Evolutionary conservation across 2,888 invertebrate species (phyloP).

Genomic region (Bedellia somnulentella): DNA sequence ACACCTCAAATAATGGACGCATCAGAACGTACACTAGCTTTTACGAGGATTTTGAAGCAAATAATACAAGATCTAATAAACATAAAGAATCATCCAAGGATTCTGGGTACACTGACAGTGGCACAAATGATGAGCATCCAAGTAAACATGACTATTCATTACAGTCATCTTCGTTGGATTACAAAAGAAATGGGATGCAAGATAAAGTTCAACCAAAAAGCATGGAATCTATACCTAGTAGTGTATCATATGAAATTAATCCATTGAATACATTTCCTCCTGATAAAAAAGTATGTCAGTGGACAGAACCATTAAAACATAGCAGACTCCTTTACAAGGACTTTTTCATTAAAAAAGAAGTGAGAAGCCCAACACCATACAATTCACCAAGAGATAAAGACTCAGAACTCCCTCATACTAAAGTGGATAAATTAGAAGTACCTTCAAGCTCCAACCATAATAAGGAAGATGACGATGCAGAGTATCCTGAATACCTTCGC

Average conservation of each 20-base stretch:
- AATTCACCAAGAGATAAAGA: too few relatives aligned
- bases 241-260: constrained; percentile 22
- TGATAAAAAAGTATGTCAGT: constrained; percentile 21
- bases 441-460: too few relatives aligned
- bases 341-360: constrained; percentile 45
- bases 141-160: constrained; percentile 29
- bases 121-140: constrained; percentile 30
- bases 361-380: constrained; percentile 36
- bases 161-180: too few relatives aligned
- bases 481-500: constrained; percentile 44
- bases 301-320: constrained; percentile 40
- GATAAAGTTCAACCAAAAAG: constrained; percentile 35
- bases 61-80: too few relatives aligned
- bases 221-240: constrained; percentile 28
- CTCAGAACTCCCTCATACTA: too few relatives aligned
- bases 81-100: constrained; percentile 50
- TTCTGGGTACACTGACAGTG: constrained; percentile 45
- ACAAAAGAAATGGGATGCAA: too few relatives aligned
- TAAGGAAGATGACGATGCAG: too few relatives aligned
- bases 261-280: constrained; percentile 19
- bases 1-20: too few relatives aligned
- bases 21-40: constrained; percentile 39
- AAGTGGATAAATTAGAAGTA: too few relatives aligned
- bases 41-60: constrained; percentile 34
- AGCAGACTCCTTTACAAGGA: constrained; percentile 50